phyloP scores from a whole-genome alignment of 2,113 vertebrate genomes.

The Strix aluco region DNA sequence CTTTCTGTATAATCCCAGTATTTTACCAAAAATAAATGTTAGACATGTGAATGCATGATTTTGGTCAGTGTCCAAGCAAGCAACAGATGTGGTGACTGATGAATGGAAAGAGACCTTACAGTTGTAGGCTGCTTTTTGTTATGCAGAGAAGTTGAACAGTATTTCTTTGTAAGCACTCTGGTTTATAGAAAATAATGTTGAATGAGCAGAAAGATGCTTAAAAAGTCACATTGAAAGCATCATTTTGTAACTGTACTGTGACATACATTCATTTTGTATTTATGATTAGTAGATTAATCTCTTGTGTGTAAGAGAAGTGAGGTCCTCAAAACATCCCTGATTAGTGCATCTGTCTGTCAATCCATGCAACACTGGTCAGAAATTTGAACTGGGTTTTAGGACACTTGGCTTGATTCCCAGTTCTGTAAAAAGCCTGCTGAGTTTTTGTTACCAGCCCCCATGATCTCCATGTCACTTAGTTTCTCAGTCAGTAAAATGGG shows the following conservation, averaged over 20 bases:
- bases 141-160: conserved; percentile 3
- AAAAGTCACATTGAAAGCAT: neutral
- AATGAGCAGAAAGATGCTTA: conserved; percentile 46
- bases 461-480: neutral
- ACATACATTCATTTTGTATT: neutral
- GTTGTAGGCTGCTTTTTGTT: conserved; percentile 30
- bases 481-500: neutral
- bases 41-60: conserved; percentile 66
- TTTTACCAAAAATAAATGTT: conserved; percentile 58
- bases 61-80: conserved; percentile 46
- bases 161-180: conserved; percentile 41
- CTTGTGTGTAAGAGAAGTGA: neutral
- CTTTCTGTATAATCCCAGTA: conserved; percentile 49
- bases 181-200: conserved; percentile 54
- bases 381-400: neutral
- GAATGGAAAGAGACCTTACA: conserved; percentile 61
- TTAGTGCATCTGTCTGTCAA: neutral
- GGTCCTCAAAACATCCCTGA: neutral
- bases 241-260: neutral
- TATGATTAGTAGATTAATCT: neutral
- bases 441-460: neutral
- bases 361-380: neutral
- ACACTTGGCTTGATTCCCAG: neutral
- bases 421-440: neutral
- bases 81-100: conserved; percentile 54